Evolutionary conservation across 2,888 invertebrate genomes (phyloP).

Genomic region (Eledone cirrhosa): DNA sequence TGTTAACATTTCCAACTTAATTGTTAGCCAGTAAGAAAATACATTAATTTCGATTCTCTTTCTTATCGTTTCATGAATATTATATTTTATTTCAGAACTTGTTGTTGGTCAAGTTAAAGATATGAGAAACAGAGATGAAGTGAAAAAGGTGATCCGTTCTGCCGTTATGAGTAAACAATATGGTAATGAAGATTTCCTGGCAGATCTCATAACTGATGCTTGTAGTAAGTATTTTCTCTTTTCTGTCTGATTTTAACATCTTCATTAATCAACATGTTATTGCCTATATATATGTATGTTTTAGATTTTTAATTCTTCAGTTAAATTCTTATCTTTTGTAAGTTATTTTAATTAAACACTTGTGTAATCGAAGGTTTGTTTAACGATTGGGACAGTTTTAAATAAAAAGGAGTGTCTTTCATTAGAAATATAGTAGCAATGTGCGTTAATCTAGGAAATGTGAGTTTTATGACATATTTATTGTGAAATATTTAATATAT

Average conservation of each 20-base stretch:
- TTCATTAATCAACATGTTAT: background rate
- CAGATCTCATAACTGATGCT: conserved; percentile 70
- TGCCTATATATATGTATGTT: background rate
- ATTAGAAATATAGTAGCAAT: too few species aligned
- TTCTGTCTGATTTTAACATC: background rate
- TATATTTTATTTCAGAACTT: conserved; percentile 48
- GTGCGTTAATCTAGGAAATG: too few species aligned
- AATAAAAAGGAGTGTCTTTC: too few species aligned
- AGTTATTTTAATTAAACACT: background rate
- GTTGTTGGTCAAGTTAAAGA: conserved; percentile 74
- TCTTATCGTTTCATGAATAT: too few species aligned
- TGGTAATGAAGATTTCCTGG: conserved; percentile 93
- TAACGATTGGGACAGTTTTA: too few species aligned
- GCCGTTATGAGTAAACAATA: conserved; percentile 97
- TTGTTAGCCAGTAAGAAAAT: too few species aligned
- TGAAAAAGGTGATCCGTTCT: conserved; percentile 77
- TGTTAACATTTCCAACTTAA: too few species aligned
- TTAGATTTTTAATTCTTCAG: background rate
- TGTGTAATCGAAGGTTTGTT: too few species aligned
- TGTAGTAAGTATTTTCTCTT: conserved; percentile 57
- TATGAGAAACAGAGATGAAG: conserved; percentile 74
- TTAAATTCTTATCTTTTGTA: background rate
- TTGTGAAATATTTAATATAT: too few species aligned
- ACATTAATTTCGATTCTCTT: too few species aligned
- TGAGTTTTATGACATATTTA: too few species aligned